Percentiles rank a stretch among this genome's conserved stretches.
Conservation (phyloP, 2,888 invertebrate species). For the Limnephilus marmoratus region DNA sequence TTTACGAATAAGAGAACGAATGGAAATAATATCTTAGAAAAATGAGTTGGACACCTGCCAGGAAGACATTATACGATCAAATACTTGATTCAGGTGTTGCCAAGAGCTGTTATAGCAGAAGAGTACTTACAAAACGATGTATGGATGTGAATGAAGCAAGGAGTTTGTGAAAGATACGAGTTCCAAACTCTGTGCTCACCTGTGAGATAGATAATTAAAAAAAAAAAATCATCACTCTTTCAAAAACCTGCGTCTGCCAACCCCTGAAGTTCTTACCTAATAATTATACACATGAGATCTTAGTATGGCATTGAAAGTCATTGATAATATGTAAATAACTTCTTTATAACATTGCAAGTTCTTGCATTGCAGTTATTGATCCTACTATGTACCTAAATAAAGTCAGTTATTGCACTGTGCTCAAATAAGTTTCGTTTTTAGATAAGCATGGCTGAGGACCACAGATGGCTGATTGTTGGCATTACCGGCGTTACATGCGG, state of each 20-base stretch:
- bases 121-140: neutral
- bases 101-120: neutral
- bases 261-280: neutral
- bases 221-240: neutral
- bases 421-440: slow-evolving; percentile 16
- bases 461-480: slow-evolving; percentile 80
- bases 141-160: neutral
- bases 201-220: neutral
- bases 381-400: neutral
- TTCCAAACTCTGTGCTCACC: neutral
- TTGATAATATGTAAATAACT: neutral
- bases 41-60: neutral
- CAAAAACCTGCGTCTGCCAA: neutral
- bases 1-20: neutral
- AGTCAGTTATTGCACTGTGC: neutral
- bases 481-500: slow-evolving; percentile 90
- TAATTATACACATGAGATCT: neutral
- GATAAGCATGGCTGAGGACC: slow-evolving; percentile 11
- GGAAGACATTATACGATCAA: neutral
- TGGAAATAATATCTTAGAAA: neutral
- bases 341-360: neutral
- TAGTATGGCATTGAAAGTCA: neutral
- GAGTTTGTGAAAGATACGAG: neutral
- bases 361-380: neutral
- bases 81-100: neutral